These are phyloP conservation scores for Arctopsyche grandis DNA, from an alignment of 1,140 invertebrate genomes.

Conservation along the genomic window DNA sequence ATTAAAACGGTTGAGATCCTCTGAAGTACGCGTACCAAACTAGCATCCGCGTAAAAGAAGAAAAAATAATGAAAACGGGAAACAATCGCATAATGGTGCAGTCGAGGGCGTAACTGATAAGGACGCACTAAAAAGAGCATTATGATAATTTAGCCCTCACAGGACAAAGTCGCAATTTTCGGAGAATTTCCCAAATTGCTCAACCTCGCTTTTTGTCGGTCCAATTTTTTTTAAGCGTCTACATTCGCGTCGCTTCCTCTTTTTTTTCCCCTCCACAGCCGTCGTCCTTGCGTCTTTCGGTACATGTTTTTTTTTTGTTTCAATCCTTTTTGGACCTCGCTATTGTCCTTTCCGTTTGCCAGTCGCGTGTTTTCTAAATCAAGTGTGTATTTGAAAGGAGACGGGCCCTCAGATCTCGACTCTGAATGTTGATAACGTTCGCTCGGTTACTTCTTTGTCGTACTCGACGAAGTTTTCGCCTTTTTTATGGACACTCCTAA, in stretches of 20 bases:
- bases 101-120: slow-evolving; percentile 45
- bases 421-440: slow-evolving; percentile 25
- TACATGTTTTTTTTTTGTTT: background rate
- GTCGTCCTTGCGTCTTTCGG: background rate
- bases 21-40: background rate
- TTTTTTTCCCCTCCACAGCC: background rate
- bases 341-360: slow-evolving; percentile 8
- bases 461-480: background rate
- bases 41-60: background rate
- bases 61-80: slow-evolving; percentile 9
- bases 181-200: background rate
- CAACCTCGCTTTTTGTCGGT: background rate
- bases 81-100: slow-evolving; percentile 13
- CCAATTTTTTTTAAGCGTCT: background rate
- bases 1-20: background rate
- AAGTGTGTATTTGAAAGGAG: background rate
- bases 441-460: background rate
- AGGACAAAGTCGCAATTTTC: background rate
- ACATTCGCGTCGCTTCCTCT: background rate
- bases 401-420: slow-evolving; percentile 7
- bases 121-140: slow-evolving; percentile 34
- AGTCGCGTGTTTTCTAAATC: slow-evolving; percentile 18
- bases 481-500: background rate
- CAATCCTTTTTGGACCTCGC: background rate
- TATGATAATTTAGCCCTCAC: slow-evolving; percentile 19